phyloP scores from a whole-genome alignment of 2,113 vertebrate genomes.

The Cheilinus undulatus region DNA sequence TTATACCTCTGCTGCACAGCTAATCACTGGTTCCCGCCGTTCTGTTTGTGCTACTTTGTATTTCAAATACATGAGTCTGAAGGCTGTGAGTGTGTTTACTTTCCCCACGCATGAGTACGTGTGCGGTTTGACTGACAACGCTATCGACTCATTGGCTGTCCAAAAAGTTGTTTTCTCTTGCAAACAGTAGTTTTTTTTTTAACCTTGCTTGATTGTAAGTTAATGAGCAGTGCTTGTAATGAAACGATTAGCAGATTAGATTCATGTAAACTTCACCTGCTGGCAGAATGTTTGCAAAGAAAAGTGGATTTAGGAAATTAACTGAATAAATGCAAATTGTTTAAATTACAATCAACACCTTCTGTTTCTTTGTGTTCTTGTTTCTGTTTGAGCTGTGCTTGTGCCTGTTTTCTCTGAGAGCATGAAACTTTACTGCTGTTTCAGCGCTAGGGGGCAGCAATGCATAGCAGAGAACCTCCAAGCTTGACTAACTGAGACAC shows the following conservation, averaged over 20 bases:
- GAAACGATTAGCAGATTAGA: constrained; percentile 67
- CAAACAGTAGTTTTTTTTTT: constrained; percentile 33
- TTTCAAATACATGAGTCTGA: constrained; percentile 47
- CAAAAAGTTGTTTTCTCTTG: constrained; percentile 39
- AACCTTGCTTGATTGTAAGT: constrained; percentile 71
- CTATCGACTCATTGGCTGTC: constrained; percentile 31
- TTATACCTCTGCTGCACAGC: constrained; percentile 68
- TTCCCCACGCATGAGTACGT: constrained; percentile 30
- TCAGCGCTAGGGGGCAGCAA: constrained; percentile 73
- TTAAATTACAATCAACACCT: constrained; percentile 47
- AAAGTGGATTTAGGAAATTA: constrained; percentile 60
- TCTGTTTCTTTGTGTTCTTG: constrained; percentile 37
- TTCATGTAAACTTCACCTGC: constrained; percentile 75
- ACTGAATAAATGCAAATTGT: constrained; percentile 69
- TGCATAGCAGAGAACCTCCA: constrained; percentile 5
- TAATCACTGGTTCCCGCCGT: constrained; percentile 71
- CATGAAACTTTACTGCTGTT: not conserved
- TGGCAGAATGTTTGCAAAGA: constrained; percentile 80
- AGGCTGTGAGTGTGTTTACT: constrained; percentile 31
- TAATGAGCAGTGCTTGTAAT: constrained; percentile 69
- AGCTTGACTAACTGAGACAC: not conserved
- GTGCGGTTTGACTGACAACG: constrained; percentile 56
- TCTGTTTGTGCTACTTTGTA: constrained; percentile 64
- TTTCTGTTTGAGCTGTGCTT: not conserved
- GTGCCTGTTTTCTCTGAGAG: not conserved